phyloP scores from a whole-genome alignment of 2,797 vertebrate species.

The Phylloscopus collybita region DNA sequence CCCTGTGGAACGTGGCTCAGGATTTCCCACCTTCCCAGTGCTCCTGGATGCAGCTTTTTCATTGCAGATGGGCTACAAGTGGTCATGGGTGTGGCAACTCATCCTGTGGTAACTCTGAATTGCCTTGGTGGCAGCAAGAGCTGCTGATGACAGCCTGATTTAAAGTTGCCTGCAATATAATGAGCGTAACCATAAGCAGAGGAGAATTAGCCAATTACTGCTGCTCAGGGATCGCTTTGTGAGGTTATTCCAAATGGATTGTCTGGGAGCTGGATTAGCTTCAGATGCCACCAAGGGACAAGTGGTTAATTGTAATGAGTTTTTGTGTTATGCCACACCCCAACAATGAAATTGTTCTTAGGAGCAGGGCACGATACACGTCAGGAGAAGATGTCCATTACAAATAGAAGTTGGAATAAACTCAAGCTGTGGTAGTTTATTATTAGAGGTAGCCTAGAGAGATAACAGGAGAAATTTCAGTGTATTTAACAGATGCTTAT shows the following conservation, averaged over 20 bases:
- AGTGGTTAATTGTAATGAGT: constrained; percentile 33
- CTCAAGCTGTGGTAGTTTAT: not conserved
- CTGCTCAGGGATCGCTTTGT: constrained; percentile 38
- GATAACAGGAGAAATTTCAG: not conserved
- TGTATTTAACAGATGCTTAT: constrained; percentile 52
- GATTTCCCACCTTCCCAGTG: not conserved
- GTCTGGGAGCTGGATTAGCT: constrained; percentile 11
- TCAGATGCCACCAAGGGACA: constrained; percentile 30
- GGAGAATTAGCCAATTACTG: constrained; percentile 26
- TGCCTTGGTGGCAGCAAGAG: not conserved
- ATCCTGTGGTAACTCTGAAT: not conserved
- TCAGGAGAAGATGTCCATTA: not conserved
- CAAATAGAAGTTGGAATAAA: constrained; percentile 14
- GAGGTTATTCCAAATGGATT: constrained; percentile 33
- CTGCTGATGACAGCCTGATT: constrained; percentile 42
- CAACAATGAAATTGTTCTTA: constrained; percentile 2
- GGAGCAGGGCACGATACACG: not conserved
- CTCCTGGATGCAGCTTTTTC: not conserved
- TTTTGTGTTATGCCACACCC: not conserved
- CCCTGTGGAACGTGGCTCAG: fast-evolving
- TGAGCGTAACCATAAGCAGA: constrained; percentile 34
- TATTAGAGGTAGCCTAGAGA: not conserved
- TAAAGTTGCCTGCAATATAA: constrained; percentile 50
- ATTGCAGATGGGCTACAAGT: not conserved
- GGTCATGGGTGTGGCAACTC: not conserved